Evolutionary conservation across 2,888 invertebrate genomes (phyloP).

Genomic region (Cosmia trapezina): DNA sequence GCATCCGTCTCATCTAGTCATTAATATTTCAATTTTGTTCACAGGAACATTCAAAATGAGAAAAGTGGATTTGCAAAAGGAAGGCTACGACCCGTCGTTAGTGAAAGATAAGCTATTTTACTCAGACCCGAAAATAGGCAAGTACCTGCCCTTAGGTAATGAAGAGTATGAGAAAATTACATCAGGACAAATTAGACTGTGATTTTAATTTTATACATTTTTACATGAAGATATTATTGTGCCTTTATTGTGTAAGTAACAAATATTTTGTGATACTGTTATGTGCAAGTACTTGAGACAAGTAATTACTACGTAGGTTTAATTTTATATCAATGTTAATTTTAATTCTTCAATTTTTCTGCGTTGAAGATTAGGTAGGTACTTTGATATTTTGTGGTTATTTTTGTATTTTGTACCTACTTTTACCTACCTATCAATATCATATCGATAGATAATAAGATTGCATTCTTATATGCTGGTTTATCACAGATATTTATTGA

Average conservation of each 20-base stretch:
- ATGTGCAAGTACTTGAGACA: conserved; percentile 36
- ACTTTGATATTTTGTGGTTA: background rate
- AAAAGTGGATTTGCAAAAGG: conserved; percentile 97
- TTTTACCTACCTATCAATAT: conserved; percentile 1
- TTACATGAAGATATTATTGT: conserved; percentile 38
- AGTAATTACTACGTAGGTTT: conserved; percentile 6
- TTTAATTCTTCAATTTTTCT: background rate
- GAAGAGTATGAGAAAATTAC: conserved; percentile 94
- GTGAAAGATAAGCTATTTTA: conserved; percentile 95
- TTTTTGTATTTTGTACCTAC: background rate
- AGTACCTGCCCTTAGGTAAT: conserved; percentile 93
- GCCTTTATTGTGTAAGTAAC: conserved; percentile 41
- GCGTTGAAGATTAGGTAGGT: background rate
- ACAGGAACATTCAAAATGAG: conserved; percentile 98
- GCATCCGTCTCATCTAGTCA: background rate
- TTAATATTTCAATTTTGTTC: conserved; percentile 65
- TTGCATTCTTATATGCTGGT: background rate
- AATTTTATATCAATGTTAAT: background rate
- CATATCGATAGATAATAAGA: background rate
- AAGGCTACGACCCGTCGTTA: conserved; percentile 94
- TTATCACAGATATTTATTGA: background rate
- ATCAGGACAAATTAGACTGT: conserved; percentile 94
- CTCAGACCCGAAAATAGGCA: conserved; percentile 92
- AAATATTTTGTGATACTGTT: conserved; percentile 55
- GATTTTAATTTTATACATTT: conserved; percentile 71